A percentile compares a stretch with the other conserved stretches of the same genome.
These are phyloP conservation scores for Netelia virgata DNA, from an alignment of 2,888 invertebrate genomes.

Conservation along the genomic window DNA sequence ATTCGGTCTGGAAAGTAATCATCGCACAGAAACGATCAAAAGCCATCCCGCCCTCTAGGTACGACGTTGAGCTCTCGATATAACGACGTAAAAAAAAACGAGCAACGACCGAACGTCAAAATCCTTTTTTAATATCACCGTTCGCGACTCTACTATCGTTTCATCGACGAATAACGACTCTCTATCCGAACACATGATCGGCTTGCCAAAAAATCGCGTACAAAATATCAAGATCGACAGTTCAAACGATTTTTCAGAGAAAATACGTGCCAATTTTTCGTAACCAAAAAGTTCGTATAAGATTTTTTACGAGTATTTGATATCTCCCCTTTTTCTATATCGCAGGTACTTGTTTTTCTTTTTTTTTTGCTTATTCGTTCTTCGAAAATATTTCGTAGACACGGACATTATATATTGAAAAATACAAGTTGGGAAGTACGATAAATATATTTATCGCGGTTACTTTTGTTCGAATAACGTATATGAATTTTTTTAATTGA, in stretches of 20 bases:
- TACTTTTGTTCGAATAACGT: too few relatives aligned
- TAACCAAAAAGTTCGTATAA: background rate
- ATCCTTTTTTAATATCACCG: slow-evolving; percentile 64
- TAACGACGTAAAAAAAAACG: slow-evolving; percentile 38
- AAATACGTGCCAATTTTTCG: slow-evolving; percentile 2
- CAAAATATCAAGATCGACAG: slow-evolving; percentile 43
- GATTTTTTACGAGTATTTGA: background rate
- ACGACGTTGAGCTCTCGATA: slow-evolving; percentile 60
- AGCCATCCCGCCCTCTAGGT: slow-evolving; percentile 63
- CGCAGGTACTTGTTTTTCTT: too few relatives aligned
- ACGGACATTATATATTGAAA: too few relatives aligned
- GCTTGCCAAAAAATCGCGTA: slow-evolving; percentile 5
- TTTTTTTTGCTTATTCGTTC: too few relatives aligned
- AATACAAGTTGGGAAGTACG: too few relatives aligned
- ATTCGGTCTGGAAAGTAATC: slow-evolving; percentile 64
- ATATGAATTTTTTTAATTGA: too few relatives aligned
- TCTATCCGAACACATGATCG: slow-evolving; percentile 1
- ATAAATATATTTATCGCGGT: too few relatives aligned
- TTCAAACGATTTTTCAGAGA: background rate
- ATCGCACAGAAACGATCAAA: slow-evolving; percentile 64
- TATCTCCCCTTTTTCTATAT: too few relatives aligned
- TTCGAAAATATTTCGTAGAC: too few relatives aligned
- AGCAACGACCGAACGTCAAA: slow-evolving; percentile 45
- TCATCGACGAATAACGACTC: slow-evolving; percentile 36
- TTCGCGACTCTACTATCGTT: slow-evolving; percentile 30